Evolutionary conservation across 2,797 vertebrate genomes (phyloP), one percentile per base, ranked within the genome.

Genomic region (Trichosurus vulpecula): DNA sequence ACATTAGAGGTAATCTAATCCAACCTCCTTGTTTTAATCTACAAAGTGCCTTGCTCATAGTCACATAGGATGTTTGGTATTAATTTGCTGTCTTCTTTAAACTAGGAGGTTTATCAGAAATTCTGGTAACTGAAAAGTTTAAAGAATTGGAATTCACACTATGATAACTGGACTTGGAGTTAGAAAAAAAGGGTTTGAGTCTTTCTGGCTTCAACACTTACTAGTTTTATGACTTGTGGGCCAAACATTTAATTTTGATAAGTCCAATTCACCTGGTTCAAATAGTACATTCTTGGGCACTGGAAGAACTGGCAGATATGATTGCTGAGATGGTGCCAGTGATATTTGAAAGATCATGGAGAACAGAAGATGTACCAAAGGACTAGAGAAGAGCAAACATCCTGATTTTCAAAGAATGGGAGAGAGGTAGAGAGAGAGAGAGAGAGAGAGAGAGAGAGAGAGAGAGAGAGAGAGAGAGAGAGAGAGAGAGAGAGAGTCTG

Each of bases 21-120:
- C 41, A 87, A 11, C 41, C 41, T 51, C 41, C 0, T 27, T 87
- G 2, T 51, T 87, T 51, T 51, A 87, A 27, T 14, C 22, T 47
- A 87, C 41, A 87, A 29, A 87, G 25, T 87, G 3, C 22, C 41
- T 87, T 87, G 22, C 25, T 9, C 25, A 25, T 31, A 27, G 41
- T 51, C 41, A 47, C 1, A 51, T 0, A 93, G 96, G 94, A 94
- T 95, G 96, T 98, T 96, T 97, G 97, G 94, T 97, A 96, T 97
- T 98, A 98, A 97, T 98, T 97, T 97, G 97, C 95, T 97, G 95
- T 97, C 97, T 96, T 98, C 97, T 97, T 98, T 97, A 97, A 96
- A 97, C 93, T 95, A 94, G 96, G 96, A 95, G 97, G 95, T 98
- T 98, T 97, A 93, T 98, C 96, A 97, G 95, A 92, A 94, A 93